Evolutionary conservation across 2,888 invertebrate species (phyloP).

Genomic region (Camponotus fellah): DNA sequence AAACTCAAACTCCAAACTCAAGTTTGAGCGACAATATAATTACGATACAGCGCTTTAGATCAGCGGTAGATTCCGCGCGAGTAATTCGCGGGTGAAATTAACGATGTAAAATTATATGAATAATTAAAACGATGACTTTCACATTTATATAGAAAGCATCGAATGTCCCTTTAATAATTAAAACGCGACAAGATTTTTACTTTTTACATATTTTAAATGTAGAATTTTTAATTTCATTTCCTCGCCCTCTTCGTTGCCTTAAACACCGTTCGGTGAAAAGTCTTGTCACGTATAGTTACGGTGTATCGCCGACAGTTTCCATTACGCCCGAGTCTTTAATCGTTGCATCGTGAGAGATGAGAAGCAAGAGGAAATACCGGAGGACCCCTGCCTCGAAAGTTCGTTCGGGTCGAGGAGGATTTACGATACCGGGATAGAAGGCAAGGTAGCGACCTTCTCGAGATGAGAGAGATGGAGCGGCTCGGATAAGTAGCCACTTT

Average conservation of each 20-base stretch:
- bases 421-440: conserved; percentile 48
- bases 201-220: not conserved
- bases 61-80: conserved; percentile 22
- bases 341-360: conserved; percentile 16
- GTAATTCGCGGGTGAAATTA: conserved; percentile 22
- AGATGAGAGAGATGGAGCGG: conserved; percentile 34
- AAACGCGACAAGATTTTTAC: not conserved
- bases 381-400: not conserved
- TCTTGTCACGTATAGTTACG: conserved; percentile 39
- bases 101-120: conserved; percentile 8
- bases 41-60: conserved; percentile 20
- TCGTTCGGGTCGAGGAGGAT: conserved; percentile 56
- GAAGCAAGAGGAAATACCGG: conserved; percentile 11
- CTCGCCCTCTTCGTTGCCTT: not conserved
- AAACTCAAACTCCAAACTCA: conserved; percentile 27
- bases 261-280: conserved; percentile 19
- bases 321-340: conserved; percentile 58
- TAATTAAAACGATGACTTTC: not conserved
- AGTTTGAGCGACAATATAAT: conserved; percentile 49
- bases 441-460: not conserved
- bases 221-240: conserved; percentile 9
- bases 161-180: not conserved
- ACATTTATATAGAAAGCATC: not conserved
- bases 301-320: conserved; percentile 44
- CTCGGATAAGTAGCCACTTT: conserved; percentile 34